A percentile compares a stretch with the other conserved stretches of the same genome.
Conservation (phyloP, 2,113 vertebrate genomes). For the Anseranas semipalmata region DNA sequence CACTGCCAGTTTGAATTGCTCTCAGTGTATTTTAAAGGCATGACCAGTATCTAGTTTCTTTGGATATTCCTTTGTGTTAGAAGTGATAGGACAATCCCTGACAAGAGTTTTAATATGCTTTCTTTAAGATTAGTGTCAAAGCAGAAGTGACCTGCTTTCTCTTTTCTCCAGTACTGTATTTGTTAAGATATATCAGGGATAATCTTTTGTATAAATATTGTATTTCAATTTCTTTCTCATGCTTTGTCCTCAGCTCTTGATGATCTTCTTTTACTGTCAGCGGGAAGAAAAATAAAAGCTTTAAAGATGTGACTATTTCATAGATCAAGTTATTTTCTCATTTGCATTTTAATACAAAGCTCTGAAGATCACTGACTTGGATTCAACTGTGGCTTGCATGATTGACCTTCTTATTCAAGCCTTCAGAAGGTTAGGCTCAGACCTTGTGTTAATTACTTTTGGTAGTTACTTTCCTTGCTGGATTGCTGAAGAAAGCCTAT, state of each 20-base stretch:
- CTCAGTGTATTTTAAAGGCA: background rate
- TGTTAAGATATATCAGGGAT: background rate
- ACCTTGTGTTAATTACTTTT: background rate
- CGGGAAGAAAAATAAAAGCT: background rate
- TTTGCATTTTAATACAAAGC: background rate
- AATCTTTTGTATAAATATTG: background rate
- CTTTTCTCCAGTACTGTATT: background rate
- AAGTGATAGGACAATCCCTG: background rate
- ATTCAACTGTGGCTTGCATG: background rate
- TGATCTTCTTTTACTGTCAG: background rate
- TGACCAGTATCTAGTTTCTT: background rate
- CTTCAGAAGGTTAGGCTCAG: background rate
- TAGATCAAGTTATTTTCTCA: background rate
- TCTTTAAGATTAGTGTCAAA: background rate
- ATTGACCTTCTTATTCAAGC: background rate
- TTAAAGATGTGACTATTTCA: background rate
- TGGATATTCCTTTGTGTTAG: background rate
- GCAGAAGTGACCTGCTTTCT: background rate
- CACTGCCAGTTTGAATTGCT: background rate
- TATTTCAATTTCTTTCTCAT: background rate
- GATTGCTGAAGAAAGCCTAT: background rate
- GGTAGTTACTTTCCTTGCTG: background rate
- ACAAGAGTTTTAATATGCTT: background rate
- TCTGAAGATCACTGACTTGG: background rate
- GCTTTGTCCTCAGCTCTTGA: background rate